phyloP scores from a whole-genome alignment of 1,140 invertebrate species.

The Ptiloglossa arizonensis region DNA sequence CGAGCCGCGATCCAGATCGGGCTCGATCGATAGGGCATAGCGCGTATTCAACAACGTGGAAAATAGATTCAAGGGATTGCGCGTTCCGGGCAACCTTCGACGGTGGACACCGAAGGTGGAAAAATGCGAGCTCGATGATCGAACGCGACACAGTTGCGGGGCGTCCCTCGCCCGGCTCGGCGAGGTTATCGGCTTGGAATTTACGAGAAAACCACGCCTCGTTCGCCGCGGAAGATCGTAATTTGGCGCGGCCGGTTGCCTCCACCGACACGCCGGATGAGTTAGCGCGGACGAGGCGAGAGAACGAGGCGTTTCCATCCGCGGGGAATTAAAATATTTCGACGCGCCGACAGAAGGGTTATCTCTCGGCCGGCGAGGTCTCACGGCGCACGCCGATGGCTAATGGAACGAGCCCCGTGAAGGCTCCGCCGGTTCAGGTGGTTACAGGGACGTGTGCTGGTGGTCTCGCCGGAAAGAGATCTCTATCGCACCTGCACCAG shows the following conservation, averaged over 20 bases:
- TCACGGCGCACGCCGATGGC: slow-evolving; percentile 65
- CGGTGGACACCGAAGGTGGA: not conserved
- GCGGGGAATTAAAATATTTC: slow-evolving; percentile 72
- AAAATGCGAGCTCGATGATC: slow-evolving; percentile 43
- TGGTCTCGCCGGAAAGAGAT: slow-evolving; percentile 72
- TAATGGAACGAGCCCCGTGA: slow-evolving; percentile 67
- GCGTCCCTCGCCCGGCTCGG: slow-evolving; percentile 2
- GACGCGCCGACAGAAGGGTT: slow-evolving; percentile 70
- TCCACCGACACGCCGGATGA: slow-evolving; percentile 32
- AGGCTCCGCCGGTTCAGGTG: slow-evolving; percentile 50
- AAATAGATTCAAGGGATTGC: slow-evolving; percentile 29
- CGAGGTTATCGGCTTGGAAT: slow-evolving; percentile 37
- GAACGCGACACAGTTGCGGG: slow-evolving; percentile 36
- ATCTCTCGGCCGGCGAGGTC: slow-evolving; percentile 63
- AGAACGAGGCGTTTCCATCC: slow-evolving; percentile 63
- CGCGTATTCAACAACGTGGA: slow-evolving; percentile 51
- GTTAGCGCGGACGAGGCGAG: slow-evolving; percentile 59
- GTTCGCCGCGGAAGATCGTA: slow-evolving; percentile 32
- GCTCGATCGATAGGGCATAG: slow-evolving; percentile 41
- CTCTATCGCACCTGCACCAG: slow-evolving; percentile 75
- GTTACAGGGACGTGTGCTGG: slow-evolving; percentile 64
- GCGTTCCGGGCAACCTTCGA: slow-evolving; percentile 35
- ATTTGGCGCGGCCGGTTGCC: slow-evolving; percentile 35
- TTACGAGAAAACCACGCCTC: slow-evolving; percentile 50
- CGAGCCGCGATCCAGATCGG: slow-evolving; percentile 17